Evolutionary conservation across 1,140 invertebrate species (phyloP), one percentile per base, ranked within the genome.

Genomic region (Trinorchestia longiramus): DNA sequence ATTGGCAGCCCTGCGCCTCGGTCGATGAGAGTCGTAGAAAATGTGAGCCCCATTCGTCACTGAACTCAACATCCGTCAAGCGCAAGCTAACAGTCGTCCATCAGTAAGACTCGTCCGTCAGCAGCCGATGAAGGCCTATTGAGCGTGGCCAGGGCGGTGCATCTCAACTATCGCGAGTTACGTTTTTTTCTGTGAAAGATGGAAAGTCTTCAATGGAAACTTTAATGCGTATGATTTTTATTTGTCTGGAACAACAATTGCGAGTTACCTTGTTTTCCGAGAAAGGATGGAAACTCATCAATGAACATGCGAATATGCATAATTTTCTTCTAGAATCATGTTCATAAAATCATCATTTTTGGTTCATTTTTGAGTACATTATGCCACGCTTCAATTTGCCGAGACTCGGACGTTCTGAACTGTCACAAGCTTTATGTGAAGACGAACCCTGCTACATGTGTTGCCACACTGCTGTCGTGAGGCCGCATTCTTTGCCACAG

Each of bases 1-100:
- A 94, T 94, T 47, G 92, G 36, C 92, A 43, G 43, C 44, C 92
- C 44, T 47, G 92, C 44, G 44, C 41, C 36, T 94, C 44, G 44
- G 92, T 94, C 92, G 92, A 94, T 94, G 92, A 94, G 92, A 94
- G 92, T 45, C 43, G 92, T n/a, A 94, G 92, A 94, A 94, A 94
- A 94, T 94, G 92, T 94, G 43, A 47, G 92, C 92, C 43, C 44
- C 92, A 94, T 94, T 45, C 44, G 92, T 94, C 92, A 94, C 36
- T 8, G 92, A 42, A 45, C 92, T 94, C 92, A 94, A 94, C 92
- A 94, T 94, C 92, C 43, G 92, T 94, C 92, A 94, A 45, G 43
- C 15, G 43, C 40, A n/a, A 43, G 92, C 92, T 43, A 94, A 94
- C 92, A 94, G 43, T 47, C 92, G 92, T 94, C 41, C 44, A 94